Evolutionary conservation across 2,113 vertebrate species (phyloP).

Genomic region (Nerophis lumbriciformis): DNA sequence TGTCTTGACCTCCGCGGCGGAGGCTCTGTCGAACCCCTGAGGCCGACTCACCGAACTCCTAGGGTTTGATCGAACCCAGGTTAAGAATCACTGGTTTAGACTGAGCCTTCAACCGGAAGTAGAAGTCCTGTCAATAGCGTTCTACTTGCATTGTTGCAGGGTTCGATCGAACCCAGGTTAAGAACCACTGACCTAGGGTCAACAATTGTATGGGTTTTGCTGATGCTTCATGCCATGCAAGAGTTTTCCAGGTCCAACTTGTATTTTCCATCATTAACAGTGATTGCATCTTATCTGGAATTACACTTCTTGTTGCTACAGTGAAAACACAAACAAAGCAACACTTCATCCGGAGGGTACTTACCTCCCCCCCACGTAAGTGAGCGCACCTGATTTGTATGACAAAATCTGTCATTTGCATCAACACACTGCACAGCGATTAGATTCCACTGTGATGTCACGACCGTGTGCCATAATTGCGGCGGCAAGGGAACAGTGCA

Average conservation of each 20-base stretch:
- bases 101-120: too few species aligned
- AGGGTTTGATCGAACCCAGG: too few species aligned
- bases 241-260: not conserved
- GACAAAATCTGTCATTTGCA: constrained; percentile 7
- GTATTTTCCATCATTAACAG: constrained; percentile 8
- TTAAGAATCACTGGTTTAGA: too few species aligned
- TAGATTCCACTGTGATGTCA: constrained; percentile 7
- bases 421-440: not conserved
- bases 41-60: too few species aligned
- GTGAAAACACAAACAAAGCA: constrained; percentile 1
- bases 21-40: too few species aligned
- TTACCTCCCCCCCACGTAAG: not conserved
- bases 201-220: not conserved
- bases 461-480: not conserved
- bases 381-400: constrained; percentile 3
- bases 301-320: constrained; percentile 6
- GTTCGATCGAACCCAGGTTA: too few species aligned
- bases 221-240: not conserved
- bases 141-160: too few species aligned
- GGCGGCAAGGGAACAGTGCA: not conserved
- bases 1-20: too few species aligned
- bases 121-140: too few species aligned
- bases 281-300: constrained; percentile 8
- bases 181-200: too few species aligned
- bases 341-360: not conserved